phyloP scores from a whole-genome alignment of 2,113 vertebrate genomes.

The Rhombomys opimus region DNA sequence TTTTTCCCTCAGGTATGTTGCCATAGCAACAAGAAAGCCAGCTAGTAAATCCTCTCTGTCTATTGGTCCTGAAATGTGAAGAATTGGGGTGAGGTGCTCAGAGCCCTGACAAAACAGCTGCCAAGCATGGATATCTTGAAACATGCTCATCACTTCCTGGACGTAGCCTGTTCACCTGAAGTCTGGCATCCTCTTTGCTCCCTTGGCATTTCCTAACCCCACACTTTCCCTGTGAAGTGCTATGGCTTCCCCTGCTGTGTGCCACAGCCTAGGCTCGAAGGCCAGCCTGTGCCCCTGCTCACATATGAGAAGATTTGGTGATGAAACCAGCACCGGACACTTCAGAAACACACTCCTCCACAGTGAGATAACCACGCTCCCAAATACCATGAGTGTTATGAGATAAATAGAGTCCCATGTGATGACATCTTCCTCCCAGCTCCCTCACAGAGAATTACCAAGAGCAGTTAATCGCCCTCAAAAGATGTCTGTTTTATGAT shows the following conservation, averaged over 20 bases:
- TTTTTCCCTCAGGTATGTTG: background rate
- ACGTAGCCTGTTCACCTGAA: background rate
- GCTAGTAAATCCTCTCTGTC: background rate
- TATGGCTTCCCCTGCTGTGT: background rate
- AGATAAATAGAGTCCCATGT: slow-evolving; percentile 69
- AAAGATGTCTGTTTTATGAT: slow-evolving; percentile 85
- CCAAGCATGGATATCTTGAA: background rate
- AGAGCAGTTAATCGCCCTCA: slow-evolving; percentile 82
- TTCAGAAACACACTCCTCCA: background rate
- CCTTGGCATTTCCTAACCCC: no score
- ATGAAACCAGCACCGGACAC: background rate
- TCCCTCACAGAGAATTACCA: slow-evolving; percentile 76
- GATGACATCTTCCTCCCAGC: slow-evolving; percentile 77
- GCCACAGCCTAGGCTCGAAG: background rate
- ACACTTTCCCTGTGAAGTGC: background rate
- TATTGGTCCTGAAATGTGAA: background rate
- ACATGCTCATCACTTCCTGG: background rate
- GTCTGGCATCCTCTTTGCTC: background rate
- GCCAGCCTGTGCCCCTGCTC: background rate
- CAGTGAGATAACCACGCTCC: background rate
- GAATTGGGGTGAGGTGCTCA: fast-evolving
- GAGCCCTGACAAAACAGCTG: background rate
- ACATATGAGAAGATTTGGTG: background rate
- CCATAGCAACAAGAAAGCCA: background rate
- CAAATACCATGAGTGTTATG: slow-evolving; percentile 68